Base-by-base conservation (phyloP, 2,888 invertebrate species). In the Microchrysa polita region DNA sequence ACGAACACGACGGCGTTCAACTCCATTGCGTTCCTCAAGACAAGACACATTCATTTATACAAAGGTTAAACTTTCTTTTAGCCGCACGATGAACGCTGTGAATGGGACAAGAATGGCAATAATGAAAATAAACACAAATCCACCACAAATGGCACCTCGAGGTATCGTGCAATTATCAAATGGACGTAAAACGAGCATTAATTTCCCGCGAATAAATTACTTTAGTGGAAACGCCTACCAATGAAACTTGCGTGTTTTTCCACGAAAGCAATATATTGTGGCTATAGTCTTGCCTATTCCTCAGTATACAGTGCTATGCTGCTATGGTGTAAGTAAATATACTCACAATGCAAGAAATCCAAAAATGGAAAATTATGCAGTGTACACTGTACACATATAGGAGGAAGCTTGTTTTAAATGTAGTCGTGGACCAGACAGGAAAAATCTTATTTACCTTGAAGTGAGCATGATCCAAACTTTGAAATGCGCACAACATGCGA, bases 121-220 rank as follows among this genome's bases (percentile, higher is more conserved):
- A 65, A 69, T 57, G 74, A 72, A 75, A 75, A 74, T 74, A 75
- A 74, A 75, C 74, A 74, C 74, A 76, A 74, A 76, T 76, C 74
- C 60, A 72, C 76, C 74, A 53, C 74, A 74, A 81, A 83, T 82
- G 80, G 82, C 80, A 81, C 83, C 84, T 84, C 77, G 77, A 83
- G 83, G 84, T 80, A 82, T 83, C 83, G 81, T 82, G 80, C 83
- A 84, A 84, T 84, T 84, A 84, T 83, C 82, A 84, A 84, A 84
- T 84, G 83, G 83, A 82, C 81, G 80, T 81, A 81, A 82, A 84
- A 79, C 79, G 79, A 78, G 79, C 78, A 79, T 79, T 79, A 80
- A 80, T 80, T 74, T 76, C 76, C 74, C 72, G 74, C 73, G 73
- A 76, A 76, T 76, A 76, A 76, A 76, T 76, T 76, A 76, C 74